Base-by-base conservation (phyloP, 2,113 vertebrate species). In the Hoplias malabaricus region DNA sequence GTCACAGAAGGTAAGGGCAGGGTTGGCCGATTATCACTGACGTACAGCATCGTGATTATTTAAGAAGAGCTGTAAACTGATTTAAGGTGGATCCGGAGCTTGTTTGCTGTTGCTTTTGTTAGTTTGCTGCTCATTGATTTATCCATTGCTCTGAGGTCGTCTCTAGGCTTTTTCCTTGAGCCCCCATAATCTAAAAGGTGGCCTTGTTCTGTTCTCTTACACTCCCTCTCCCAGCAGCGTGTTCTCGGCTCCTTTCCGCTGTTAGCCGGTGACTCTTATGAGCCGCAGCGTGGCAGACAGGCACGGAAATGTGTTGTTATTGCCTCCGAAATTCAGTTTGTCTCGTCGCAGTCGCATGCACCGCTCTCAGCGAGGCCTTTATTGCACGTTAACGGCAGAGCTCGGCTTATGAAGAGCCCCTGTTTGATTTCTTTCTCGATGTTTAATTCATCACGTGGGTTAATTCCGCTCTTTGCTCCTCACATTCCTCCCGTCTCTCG, bases 381-480 rank as follows among this genome's bases (percentile, higher is more conserved):
- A 77, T 77, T 77, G 54, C 56, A 69, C 50, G 31, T 57, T 77
- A 69, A 69, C 36, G 65, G 23, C 66, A 57, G 14, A n/a, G 19
- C 46, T 7, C 33, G 61, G 53, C 56, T 70, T 48, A 78, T 70
- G 66, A 62, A 59, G 61, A 19, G 3, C 33, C 23, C 46, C 25
- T 46, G 61, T 75, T 68, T 21, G 42, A 73, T 59, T 74, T 80
- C 63, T 68, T 50, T 74, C 19, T 13, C 54, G 6, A 31, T 75
- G 73, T 57, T 68, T 48, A 59, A 77, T 81, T 81, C 23, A 67
- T 81, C 68, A 42, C 36, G 10, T 33, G 36, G 74, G 53, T 80
- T 67, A 69, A 68, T 59, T 16, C 42, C 36, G 27, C 48, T 74
- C 48, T 56, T 56, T 82, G n/a, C n/a, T 59, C 78, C 67, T 34